Evolutionary conservation across 2,113 vertebrate genomes (phyloP).

Genomic region (Epinephelus moara): DNA sequence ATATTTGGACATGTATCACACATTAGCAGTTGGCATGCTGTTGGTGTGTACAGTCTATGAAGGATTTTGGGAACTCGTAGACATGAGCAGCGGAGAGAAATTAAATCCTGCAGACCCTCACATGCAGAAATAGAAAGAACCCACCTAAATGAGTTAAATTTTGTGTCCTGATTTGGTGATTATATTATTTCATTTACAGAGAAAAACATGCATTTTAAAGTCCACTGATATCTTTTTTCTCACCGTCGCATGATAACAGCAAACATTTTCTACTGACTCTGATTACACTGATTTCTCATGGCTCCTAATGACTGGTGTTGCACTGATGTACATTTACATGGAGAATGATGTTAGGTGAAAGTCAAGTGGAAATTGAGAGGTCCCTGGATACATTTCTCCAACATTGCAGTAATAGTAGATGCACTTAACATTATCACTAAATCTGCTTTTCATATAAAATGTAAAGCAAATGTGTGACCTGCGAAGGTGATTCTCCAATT

Average conservation of each 20-base stretch:
- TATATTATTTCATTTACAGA: not conserved
- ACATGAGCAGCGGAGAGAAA: not conserved
- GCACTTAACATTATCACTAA: not conserved
- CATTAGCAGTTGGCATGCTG: not conserved
- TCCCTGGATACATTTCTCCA: not conserved
- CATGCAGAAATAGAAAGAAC: not conserved
- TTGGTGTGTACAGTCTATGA: too few relatives aligned
- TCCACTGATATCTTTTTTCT: not conserved
- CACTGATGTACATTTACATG: not conserved
- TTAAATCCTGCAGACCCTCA: not conserved
- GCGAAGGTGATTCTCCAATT: not conserved
- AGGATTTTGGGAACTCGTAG: not conserved
- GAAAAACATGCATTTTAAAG: not conserved
- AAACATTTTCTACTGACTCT: not conserved
- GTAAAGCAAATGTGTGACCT: not conserved
- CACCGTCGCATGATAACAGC: not conserved
- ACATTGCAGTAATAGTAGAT: not conserved
- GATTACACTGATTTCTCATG: not conserved
- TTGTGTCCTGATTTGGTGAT: not conserved
- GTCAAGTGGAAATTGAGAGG: not conserved
- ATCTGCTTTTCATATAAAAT: not conserved
- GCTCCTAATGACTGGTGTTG: not conserved
- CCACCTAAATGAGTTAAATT: not conserved
- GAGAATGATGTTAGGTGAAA: not conserved
- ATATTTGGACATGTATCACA: not conserved